These are phyloP conservation scores for Charina bottae DNA, from an alignment of 2,113 vertebrate species.

Conservation along the genomic window DNA sequence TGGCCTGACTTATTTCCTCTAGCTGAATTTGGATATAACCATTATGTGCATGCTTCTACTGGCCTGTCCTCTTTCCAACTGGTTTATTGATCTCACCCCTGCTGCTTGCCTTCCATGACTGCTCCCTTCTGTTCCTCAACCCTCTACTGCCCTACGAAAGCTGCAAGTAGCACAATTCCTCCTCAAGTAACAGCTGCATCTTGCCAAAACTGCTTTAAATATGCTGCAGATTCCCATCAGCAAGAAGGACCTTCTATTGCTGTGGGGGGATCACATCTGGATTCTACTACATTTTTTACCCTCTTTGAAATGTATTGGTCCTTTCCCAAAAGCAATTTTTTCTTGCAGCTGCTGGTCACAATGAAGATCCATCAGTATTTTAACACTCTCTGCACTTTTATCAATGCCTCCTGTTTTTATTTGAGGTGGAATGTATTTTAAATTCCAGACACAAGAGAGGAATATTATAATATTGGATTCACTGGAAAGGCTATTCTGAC, in stretches of 20 bases:
- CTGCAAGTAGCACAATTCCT: neutral
- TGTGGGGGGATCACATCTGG: neutral
- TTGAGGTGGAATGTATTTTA: neutral
- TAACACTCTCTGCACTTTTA: neutral
- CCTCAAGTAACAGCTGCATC: neutral
- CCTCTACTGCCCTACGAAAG: neutral
- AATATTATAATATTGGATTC: neutral
- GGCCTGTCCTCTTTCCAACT: neutral
- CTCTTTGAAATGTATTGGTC: neutral
- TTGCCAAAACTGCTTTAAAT: neutral
- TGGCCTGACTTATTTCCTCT: neutral
- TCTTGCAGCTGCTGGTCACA: neutral
- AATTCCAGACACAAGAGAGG: neutral
- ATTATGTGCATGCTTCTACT: neutral
- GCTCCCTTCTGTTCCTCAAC: neutral
- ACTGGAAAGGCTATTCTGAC: neutral
- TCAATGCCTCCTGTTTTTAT: neutral
- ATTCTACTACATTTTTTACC: neutral
- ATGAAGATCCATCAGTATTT: neutral
- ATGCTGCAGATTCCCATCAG: neutral
- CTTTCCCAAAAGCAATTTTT: neutral
- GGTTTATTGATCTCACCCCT: neutral
- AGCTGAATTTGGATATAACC: neutral
- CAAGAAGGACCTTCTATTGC: neutral
- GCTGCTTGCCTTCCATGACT: neutral